Conservation (phyloP, 2,113 vertebrate species). For the Elgaria multicarinata region DNA sequence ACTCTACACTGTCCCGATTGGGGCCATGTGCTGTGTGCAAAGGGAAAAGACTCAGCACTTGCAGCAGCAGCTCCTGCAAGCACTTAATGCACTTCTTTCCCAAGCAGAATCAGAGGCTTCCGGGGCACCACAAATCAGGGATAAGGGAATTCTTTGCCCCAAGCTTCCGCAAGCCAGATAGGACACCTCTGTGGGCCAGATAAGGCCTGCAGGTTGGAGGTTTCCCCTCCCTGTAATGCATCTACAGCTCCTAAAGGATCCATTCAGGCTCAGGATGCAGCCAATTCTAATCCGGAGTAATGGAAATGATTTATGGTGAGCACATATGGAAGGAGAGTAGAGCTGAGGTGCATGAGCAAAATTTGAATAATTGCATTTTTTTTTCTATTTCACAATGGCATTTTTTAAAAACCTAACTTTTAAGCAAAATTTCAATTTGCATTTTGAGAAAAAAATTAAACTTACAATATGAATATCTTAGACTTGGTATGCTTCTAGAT, state of each 20-base stretch:
- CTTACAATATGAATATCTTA: not conserved
- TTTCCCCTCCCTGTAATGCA: not conserved
- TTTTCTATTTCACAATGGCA: not conserved
- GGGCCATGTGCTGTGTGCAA: no score
- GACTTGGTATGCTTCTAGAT: not conserved
- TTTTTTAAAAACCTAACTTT: not conserved
- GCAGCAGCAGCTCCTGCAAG: no score
- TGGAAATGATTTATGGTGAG: not conserved
- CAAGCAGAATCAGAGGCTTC: no score
- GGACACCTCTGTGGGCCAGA: no score
- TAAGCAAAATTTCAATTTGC: not conserved
- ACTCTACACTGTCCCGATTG: no score
- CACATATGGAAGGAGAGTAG: not conserved
- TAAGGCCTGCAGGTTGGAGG: no score
- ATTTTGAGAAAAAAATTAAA: not conserved
- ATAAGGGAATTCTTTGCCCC: no score
- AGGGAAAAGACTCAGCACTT: no score
- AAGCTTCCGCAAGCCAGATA: no score
- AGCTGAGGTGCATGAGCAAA: not conserved
- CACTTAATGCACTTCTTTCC: no score
- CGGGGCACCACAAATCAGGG: no score
- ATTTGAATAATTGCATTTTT: no score
- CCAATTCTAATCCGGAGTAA: not conserved
- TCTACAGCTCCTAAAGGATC: not conserved
- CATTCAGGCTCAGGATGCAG: not conserved